Base-by-base conservation (phyloP, 2,113 vertebrate species). In the Pseudorectes ferrugineus region DNA sequence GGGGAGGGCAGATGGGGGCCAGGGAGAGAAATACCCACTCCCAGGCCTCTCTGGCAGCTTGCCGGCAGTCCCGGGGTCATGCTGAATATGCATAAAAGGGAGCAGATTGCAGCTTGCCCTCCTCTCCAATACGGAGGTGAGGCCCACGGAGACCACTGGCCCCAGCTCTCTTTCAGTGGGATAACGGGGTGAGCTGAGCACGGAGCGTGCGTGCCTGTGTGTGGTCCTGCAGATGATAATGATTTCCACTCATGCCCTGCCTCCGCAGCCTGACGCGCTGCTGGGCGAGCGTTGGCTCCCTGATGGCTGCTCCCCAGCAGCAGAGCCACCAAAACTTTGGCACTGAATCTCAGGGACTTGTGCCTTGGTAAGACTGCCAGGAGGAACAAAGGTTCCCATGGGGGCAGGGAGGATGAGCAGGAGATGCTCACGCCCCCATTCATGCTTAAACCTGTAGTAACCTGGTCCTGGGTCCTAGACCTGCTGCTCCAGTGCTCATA, bases 51-150 rank as follows among this genome's bases (percentile, higher is more conserved):
- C 78, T 83, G 85, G 85, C 94, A 96, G 82, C 75, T 90, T 96
- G 94, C 94, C 28, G n/a, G 49, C 78, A 77, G 89, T 91, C 59
- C 49, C 0, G 3, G 92, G 94, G 88, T 96, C 82, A 29, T 8
- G 29, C 88, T 92, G 94, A 96, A 96, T 97, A 94, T 94, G 94
- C 85, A 93, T 96, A 93, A 94, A 92, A 95, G 51, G 76, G 85
- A 95, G 94, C 94, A 95, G 78, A 92, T 94, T 96, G 94, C 78
- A 85, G 75, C 59, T 81, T 59, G 61, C 92, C 85, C 78, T 95
- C 89, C 76, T 91, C 68, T 93, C 71, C 17, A 54, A 88, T 85
- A 72, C 3, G 3, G 88, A 97, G 95, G 95, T 93, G 95, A 95
- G 92, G 92, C 88, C 94, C 63, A 0, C 4, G 4, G 96, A 92